Conservation (phyloP, 2,888 invertebrate species). For the Aricia artaxerxes region DNA sequence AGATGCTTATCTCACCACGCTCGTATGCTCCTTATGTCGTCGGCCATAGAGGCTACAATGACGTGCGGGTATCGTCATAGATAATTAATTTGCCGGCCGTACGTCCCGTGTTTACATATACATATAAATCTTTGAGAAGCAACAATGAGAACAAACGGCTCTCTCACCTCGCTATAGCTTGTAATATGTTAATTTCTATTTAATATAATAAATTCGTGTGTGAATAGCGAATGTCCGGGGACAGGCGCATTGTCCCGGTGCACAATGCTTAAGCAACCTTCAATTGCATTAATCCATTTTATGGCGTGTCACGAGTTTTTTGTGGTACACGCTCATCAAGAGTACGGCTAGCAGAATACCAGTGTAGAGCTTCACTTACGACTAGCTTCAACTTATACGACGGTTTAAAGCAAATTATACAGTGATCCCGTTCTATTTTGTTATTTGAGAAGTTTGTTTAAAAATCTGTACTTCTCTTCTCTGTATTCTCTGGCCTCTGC, state of each 20-base stretch:
- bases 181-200: slow-evolving; percentile 78
- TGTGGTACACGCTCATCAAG: slow-evolving; percentile 43
- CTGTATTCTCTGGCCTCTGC: too few relatives aligned
- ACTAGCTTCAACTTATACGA: not conserved
- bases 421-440: not conserved
- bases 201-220: slow-evolving; percentile 70
- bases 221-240: slow-evolving; percentile 58
- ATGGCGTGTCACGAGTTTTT: slow-evolving; percentile 70
- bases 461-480: too few relatives aligned
- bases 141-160: slow-evolving; percentile 62
- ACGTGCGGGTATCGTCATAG: slow-evolving; percentile 29
- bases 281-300: slow-evolving; percentile 75
- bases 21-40: slow-evolving; percentile 26
- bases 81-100: slow-evolving; percentile 33
- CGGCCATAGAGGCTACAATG: slow-evolving; percentile 32
- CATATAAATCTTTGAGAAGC: slow-evolving; percentile 65
- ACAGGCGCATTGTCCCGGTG: slow-evolving; percentile 49
- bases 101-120: slow-evolving; percentile 67
- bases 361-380: not conserved
- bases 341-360: slow-evolving; percentile 38
- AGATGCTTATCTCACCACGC: slow-evolving; percentile 30
- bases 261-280: slow-evolving; percentile 55
- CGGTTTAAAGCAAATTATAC: not conserved
- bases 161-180: slow-evolving; percentile 58
- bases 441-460: not conserved